These are phyloP conservation scores for Amitus sp. DNA, from an alignment of 2,888 invertebrate genomes.

Conservation along the genomic window DNA sequence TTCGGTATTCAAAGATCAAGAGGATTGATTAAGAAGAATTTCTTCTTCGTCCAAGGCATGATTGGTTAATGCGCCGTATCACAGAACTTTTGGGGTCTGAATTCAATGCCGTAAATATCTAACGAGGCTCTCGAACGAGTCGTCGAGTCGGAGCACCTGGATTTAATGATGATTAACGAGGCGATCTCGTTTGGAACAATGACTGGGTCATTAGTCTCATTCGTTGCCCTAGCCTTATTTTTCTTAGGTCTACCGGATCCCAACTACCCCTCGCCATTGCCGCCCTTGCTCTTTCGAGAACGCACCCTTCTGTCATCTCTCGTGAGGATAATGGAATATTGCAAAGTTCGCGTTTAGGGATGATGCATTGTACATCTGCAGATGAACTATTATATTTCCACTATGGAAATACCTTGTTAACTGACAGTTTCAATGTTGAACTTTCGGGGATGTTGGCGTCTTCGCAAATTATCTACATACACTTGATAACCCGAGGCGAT, in stretches of 20 bases:
- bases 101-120: background rate
- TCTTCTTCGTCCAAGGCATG: too few relatives aligned
- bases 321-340: constrained; percentile 37
- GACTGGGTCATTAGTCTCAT: constrained; percentile 32
- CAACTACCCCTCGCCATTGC: constrained; percentile 3
- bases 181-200: constrained; percentile 30
- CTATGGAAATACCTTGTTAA: constrained; percentile 20
- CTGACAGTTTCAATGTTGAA: constrained; percentile 22
- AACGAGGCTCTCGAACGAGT: background rate
- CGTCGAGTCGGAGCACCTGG: constrained; percentile 11
- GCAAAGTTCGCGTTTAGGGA: constrained; percentile 19
- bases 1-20: too few relatives aligned
- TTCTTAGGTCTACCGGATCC: constrained; percentile 3
- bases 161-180: constrained; percentile 41
- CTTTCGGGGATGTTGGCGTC: constrained; percentile 5
- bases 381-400: constrained; percentile 18
- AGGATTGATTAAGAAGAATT: too few relatives aligned
- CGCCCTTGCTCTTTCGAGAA: constrained; percentile 11
- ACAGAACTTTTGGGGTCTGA: too few relatives aligned
- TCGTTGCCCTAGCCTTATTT: constrained; percentile 17
- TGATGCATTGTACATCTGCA: constrained; percentile 32
- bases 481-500: too few relatives aligned
- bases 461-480: constrained; percentile 15
- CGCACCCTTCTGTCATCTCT: constrained; percentile 5
- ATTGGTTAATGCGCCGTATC: too few relatives aligned